Conservation (phyloP, 2,113 vertebrate species). For the Saccopteryx leptura region DNA sequence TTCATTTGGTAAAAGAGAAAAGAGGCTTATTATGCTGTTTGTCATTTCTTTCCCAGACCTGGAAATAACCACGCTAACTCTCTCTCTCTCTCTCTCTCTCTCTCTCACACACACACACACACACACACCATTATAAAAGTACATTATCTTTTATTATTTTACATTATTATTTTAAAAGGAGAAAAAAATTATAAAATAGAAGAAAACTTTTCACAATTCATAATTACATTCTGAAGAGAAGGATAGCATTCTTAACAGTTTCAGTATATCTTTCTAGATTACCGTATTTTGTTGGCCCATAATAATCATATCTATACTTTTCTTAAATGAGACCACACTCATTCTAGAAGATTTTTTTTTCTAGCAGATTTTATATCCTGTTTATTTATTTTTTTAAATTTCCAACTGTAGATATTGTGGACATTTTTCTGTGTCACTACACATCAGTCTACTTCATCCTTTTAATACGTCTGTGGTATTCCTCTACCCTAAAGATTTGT, state of each 20-base stretch:
- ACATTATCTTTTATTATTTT: not conserved
- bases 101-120: not conserved
- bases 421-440: not conserved
- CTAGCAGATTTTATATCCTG: constrained; percentile 8
- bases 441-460: not conserved
- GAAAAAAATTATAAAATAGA: constrained; percentile 21
- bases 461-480: not conserved
- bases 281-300: constrained; percentile 3
- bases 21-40: not conserved
- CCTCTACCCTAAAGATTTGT: not conserved
- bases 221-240: constrained; percentile 7
- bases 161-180: constrained; percentile 36
- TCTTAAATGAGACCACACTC: not conserved
- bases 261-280: not conserved
- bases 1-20: not conserved
- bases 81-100: too few species aligned
- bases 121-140: not conserved
- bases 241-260: constrained; percentile 23
- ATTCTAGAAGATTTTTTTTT: constrained; percentile 16
- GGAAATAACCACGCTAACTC: not conserved
- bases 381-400: not conserved
- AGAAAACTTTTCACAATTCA: not conserved
- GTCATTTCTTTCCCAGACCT: constrained; percentile 33
- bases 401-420: not conserved
- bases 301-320: not conserved